phyloP scores from a whole-genome alignment of 2,888 invertebrate species.

The Napeogenes inachia region DNA sequence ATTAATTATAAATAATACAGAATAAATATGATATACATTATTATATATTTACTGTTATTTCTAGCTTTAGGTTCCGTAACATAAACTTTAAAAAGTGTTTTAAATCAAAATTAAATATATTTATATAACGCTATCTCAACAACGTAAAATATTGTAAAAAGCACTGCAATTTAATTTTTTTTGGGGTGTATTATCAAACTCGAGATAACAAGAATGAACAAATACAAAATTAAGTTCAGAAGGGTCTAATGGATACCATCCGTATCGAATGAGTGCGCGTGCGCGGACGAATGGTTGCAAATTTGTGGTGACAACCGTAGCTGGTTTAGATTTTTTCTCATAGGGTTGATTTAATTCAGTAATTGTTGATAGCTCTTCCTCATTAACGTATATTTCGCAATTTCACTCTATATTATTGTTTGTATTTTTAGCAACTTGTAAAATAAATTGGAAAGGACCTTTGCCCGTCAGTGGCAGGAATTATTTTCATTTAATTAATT shows the following conservation, averaged over 20 bases:
- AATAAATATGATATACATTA: no score
- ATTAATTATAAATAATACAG: not conserved
- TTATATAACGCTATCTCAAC: slow-evolving; percentile 14
- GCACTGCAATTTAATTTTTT: slow-evolving; percentile 6
- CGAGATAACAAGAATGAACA: slow-evolving; percentile 28
- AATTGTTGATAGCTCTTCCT: slow-evolving; percentile 32
- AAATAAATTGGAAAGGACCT: no score
- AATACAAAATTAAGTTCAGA: slow-evolving; percentile 24
- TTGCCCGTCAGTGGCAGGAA: no score
- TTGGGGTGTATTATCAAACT: not conserved
- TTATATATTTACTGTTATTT: no score
- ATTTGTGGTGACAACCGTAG: slow-evolving; percentile 63
- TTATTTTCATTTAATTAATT: no score
- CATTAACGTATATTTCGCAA: slow-evolving; percentile 8
- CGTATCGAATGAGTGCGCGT: slow-evolving; percentile 54
- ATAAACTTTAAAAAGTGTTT: no score
- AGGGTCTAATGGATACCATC: slow-evolving; percentile 39
- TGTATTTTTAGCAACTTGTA: not conserved
- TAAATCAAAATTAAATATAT: no score
- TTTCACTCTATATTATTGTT: not conserved
- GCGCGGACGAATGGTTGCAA: slow-evolving; percentile 40
- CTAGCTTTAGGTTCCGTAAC: no score
- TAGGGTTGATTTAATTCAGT: slow-evolving; percentile 46
- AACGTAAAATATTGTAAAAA: no score
- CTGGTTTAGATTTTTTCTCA: slow-evolving; percentile 46